Evolutionary conservation across 2,797 vertebrate genomes (phyloP).

Genomic region (Anguilla obscura): DNA sequence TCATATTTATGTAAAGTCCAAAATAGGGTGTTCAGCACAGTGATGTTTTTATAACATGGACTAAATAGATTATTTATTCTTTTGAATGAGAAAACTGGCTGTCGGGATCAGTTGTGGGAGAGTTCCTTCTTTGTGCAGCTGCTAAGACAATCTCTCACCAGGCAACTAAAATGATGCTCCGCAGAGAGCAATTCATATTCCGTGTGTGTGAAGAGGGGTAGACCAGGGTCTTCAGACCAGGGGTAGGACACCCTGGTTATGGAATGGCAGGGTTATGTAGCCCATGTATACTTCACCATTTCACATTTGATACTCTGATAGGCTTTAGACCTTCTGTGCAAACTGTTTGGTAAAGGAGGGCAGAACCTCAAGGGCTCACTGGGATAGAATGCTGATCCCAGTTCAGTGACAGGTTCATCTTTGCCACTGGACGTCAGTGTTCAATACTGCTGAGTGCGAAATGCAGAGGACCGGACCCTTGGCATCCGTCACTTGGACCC

Average conservation of each 20-base stretch:
- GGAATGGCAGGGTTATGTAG: not conserved
- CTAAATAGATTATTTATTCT: not conserved
- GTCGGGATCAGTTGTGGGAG: not conserved
- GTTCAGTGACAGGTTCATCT: not conserved
- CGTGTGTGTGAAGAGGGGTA: not conserved
- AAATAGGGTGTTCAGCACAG: not conserved
- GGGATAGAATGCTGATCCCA: not conserved
- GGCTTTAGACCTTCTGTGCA: not conserved
- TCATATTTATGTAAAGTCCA: not conserved
- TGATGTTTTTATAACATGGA: not conserved
- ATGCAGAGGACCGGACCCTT: conserved; percentile 58
- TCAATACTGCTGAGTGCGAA: conserved; percentile 61
- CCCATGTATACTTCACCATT: not conserved
- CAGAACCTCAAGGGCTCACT: not conserved
- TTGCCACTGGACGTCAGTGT: conserved; percentile 45
- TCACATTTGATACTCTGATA: not conserved
- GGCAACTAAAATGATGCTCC: not conserved
- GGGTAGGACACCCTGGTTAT: not conserved
- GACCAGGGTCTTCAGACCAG: not conserved
- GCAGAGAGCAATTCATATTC: not conserved
- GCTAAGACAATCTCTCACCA: not conserved
- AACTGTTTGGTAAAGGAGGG: not conserved
- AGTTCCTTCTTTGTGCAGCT: not conserved
- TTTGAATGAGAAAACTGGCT: not conserved
- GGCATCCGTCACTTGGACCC: conserved; percentile 58